Base-by-base conservation (phyloP, 1,140 invertebrate genomes). In the Nomia melanderi region DNA sequence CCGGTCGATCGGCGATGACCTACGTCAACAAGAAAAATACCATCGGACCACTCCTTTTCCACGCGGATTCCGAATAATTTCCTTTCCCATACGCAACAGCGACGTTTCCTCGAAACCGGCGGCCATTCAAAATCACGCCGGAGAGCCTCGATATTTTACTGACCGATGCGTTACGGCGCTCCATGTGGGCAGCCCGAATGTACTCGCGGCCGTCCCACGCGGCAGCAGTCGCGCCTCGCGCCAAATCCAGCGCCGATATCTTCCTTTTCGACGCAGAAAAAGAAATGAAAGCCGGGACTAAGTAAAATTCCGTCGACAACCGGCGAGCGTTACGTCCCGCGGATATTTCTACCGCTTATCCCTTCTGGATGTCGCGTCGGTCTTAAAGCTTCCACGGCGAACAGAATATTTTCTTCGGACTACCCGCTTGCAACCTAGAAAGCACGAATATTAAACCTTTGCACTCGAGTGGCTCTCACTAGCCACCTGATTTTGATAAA, bases 121-220 rank as follows among this genome's bases (percentile, higher is more conserved):
- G 8, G 14, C 8, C 27, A 41, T 44, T 25, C 17, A 36, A 62
- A 31, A 41, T 14, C 44, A 2, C 64, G 65, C 73, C 66, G 50
- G 41, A 82, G 67, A 70, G 39, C 31, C 39, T 64, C 60, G 77
- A 64, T 57, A 56, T 64, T 70, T 77, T 54, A 50, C 25, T 63
- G 57, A 60, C 47, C 31, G 50, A 54, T 81, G 62, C 67, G 54
- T 78, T 67, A 53, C 29, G n/a, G 50, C 29, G 31, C 31, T 23
- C 33, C 33, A 73, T 44, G 72, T 82, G 64, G 81, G 81, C 41
- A 81, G 69, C 73, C 44, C 50, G 25, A 64, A 84, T 73, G 47
- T 66, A 54, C 33, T 56, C 70, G 39, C 33, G 39, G 12, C 0
- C 78, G 11, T 56, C 83, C 82, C 56, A 84, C 83, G 83, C 73